A percentile compares a stretch with the other conserved stretches of the same genome.
phyloP scores from a whole-genome alignment of 2,113 vertebrate genomes.

The Pelvicachromis taeniatus region DNA sequence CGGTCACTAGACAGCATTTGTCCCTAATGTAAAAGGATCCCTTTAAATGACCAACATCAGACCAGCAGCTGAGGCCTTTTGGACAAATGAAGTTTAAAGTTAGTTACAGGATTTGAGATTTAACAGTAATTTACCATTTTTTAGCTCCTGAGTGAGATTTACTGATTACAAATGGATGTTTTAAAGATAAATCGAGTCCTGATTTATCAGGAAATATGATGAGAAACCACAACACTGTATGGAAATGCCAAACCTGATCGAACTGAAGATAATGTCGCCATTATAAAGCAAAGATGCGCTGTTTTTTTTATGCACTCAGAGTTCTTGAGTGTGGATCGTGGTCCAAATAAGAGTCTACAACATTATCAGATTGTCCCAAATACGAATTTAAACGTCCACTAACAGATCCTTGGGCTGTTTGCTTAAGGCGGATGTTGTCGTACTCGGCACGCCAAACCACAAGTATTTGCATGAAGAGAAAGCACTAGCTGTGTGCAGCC shows the following conservation, averaged over 20 bases:
- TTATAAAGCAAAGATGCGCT: background rate
- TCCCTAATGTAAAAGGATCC: fast-evolving
- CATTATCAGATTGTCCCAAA: background rate
- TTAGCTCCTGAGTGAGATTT: background rate
- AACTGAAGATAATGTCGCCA: background rate
- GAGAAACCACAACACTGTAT: fast-evolving
- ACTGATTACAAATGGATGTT: background rate
- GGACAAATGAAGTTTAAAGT: too few species aligned
- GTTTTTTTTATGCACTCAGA: background rate
- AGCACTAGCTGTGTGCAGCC: fast-evolving
- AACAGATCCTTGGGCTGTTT: background rate
- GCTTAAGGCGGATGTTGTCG: fast-evolving
- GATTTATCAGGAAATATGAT: background rate
- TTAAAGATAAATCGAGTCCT: background rate
- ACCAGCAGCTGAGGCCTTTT: background rate
- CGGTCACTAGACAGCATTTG: too few species aligned
- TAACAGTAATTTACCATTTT: background rate
- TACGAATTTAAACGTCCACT: background rate
- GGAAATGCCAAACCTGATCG: background rate
- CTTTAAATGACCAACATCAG: background rate
- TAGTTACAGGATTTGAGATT: background rate
- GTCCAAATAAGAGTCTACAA: background rate
- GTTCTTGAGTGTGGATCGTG: fast-evolving
- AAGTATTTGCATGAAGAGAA: background rate
- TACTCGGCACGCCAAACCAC: background rate